Base-by-base conservation (phyloP, 2,888 invertebrate genomes). In the Acanthococcus lagerstroemiae region DNA sequence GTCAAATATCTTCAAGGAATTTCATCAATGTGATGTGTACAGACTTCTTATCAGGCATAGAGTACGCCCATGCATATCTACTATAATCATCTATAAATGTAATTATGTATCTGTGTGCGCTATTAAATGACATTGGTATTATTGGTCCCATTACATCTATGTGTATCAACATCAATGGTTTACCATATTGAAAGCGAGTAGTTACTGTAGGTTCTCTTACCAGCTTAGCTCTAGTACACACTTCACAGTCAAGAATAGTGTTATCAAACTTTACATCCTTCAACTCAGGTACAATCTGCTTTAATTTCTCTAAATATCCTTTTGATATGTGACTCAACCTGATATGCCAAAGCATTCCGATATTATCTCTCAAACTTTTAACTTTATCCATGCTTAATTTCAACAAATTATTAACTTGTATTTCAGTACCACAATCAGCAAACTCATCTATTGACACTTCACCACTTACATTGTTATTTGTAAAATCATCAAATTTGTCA, bases 11-110 rank as follows among this genome's bases (percentile, higher is more conserved):
- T n/a, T 4, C 26, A 9, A 55, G 55, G n/a, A 55, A 22, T 26
- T 37, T 55, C 5, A 27, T 26, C 24, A 55, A 25, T 5, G 55
- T 27, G 9, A 55, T 26, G 26, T 55, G 56, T 56, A 56, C 56
- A 12, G 21, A 19, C 30, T 4, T 30, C 19, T 56, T 56, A 37
- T 56, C 56, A 7, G 56, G 56, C 30, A 56, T 15, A 37, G 56
- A 19, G 19, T 26, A 27, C n/a, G 56, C 56, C 48, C 48, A 48
- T n/a, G 19, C 48, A 48, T 48, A 48, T 48, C 48, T 48, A 17
- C n/a, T 48, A 48, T 9, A 9, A 56, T 56, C 56, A 56, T 56
- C 56, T 27, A 26, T 56, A 37, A 56, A 56, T 7, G 56, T 56
- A 37, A 56, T 56, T 37, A 56, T 56, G 22, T 56, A 48, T 48